A percentile compares a stretch with the other conserved stretches of the same genome.
phyloP scores from a whole-genome alignment of 2,113 vertebrate species.

The Hemiprocne comata region DNA sequence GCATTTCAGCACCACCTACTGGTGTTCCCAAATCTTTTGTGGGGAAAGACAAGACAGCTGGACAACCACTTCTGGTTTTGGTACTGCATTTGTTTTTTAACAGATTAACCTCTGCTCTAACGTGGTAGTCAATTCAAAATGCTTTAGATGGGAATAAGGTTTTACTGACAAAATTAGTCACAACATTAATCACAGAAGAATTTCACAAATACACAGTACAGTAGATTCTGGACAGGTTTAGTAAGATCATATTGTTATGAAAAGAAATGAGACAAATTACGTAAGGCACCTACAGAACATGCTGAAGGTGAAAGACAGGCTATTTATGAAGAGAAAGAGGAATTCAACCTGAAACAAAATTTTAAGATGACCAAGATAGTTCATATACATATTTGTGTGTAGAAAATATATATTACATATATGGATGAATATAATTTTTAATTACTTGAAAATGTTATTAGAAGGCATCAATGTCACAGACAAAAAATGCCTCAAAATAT shows the following conservation, averaged over 20 bases:
- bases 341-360: neutral
- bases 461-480: neutral
- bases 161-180: neutral
- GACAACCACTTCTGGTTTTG: neutral
- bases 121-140: neutral
- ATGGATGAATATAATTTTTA: neutral
- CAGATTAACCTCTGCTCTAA: neutral
- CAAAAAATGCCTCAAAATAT: neutral
- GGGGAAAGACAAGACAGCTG: too few relatives aligned
- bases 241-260: neutral
- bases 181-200: neutral
- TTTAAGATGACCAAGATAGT: neutral
- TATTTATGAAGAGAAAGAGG: neutral
- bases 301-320: neutral
- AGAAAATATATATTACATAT: neutral
- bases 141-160: neutral
- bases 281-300: neutral
- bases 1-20: conserved; percentile 3
- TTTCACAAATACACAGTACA: neutral
- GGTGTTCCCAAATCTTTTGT: neutral
- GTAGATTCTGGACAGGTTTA: neutral
- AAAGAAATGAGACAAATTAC: neutral
- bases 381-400: too few relatives aligned
- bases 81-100: neutral
- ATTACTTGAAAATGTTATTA: neutral